Conservation (phyloP, 2,113 vertebrate genomes). For the Pomatostomus ruficeps region DNA sequence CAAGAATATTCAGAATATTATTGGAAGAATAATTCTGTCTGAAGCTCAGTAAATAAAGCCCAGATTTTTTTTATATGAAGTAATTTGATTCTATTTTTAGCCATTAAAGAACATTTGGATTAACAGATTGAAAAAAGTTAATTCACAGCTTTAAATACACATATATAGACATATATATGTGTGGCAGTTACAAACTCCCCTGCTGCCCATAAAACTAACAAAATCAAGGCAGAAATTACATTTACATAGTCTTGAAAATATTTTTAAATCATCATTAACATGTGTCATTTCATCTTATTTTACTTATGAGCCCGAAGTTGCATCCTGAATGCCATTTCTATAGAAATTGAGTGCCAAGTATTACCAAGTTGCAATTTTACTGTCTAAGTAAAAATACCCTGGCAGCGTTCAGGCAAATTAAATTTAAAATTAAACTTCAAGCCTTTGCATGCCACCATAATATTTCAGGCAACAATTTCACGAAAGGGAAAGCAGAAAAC, state of each 20-base stretch:
- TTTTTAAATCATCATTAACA: not conserved
- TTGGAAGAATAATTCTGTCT: not conserved
- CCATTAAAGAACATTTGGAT: constrained; percentile 64
- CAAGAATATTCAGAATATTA: not conserved
- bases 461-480: constrained; percentile 25
- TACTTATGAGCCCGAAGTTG: not conserved
- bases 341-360: not conserved
- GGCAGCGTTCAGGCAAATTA: constrained; percentile 1
- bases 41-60: not conserved
- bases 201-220: not conserved
- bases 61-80: not conserved
- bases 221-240: not conserved
- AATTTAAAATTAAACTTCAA: constrained; percentile 22
- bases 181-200: not conserved
- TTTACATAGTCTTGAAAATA: not conserved
- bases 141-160: not conserved
- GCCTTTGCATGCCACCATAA: not conserved
- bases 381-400: not conserved
- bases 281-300: not conserved
- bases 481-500: constrained; percentile 16
- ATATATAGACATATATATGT: not conserved
- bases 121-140: constrained; percentile 50
- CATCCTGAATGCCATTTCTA: not conserved
- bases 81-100: constrained; percentile 53
- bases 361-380: not conserved